Percentiles rank a stretch among this genome's conserved stretches.
These are phyloP conservation scores for Deroptyus accipitrinus DNA, from an alignment of 2,113 vertebrate genomes.

Conservation along the genomic window DNA sequence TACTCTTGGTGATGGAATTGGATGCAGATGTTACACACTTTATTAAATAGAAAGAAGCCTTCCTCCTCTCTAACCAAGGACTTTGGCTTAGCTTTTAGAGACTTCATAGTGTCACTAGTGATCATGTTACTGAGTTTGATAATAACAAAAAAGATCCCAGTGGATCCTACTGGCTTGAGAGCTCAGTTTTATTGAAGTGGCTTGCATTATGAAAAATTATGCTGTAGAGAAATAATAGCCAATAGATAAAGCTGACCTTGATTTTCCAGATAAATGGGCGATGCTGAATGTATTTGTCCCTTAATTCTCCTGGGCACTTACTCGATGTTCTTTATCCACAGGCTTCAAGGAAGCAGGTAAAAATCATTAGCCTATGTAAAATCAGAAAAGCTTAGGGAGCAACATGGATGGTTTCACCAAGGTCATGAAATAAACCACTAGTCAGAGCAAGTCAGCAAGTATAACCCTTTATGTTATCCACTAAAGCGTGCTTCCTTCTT, in stretches of 20 bases:
- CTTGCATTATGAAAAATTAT: background rate
- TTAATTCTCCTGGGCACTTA: background rate
- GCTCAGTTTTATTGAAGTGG: background rate
- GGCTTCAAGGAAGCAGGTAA: background rate
- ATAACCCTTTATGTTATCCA: background rate
- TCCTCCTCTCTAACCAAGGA: background rate
- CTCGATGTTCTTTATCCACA: background rate
- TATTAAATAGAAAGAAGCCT: background rate
- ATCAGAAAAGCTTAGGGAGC: background rate
- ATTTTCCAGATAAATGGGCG: background rate
- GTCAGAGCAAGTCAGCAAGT: background rate
- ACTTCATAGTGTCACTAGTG: background rate
- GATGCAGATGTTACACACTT: background rate
- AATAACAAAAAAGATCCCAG: background rate
- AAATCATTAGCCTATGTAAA: background rate
- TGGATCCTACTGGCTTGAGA: background rate
- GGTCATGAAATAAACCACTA: background rate
- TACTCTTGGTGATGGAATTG: background rate
- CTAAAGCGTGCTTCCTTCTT: background rate
- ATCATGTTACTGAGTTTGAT: background rate
- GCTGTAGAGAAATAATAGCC: background rate
- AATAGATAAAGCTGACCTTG: background rate
- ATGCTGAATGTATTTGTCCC: background rate
- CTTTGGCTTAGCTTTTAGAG: background rate
- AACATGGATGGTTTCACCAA: background rate